Conservation (phyloP, 92 coral and sea anemone species). For the Siderastrea siderea region DNA sequence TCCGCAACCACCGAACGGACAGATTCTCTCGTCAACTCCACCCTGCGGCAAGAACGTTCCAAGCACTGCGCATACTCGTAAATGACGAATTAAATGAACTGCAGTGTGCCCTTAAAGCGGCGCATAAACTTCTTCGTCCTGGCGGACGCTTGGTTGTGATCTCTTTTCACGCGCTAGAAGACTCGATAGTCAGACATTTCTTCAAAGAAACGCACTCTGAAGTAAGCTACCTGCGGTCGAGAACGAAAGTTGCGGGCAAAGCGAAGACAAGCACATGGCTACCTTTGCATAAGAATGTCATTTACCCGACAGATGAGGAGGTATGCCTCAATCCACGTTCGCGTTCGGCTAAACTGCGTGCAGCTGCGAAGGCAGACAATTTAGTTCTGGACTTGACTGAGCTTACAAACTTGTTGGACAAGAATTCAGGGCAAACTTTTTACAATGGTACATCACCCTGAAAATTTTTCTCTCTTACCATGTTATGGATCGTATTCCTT, state of each 20-base stretch:
- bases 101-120: slow-evolving; percentile 81
- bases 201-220: slow-evolving; percentile 71
- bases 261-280: slow-evolving; percentile 75
- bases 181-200: slow-evolving; percentile 84
- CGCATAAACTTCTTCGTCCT: slow-evolving; percentile 84
- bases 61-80: slow-evolving; percentile 88
- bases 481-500: not conserved
- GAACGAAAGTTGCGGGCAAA: slow-evolving; percentile 33
- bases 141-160: slow-evolving; percentile 89
- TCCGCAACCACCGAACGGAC: slow-evolving; percentile 82
- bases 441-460: slow-evolving; percentile 28
- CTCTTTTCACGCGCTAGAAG: slow-evolving; percentile 86
- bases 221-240: slow-evolving; percentile 53
- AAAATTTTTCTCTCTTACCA: not conserved
- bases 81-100: slow-evolving; percentile 93
- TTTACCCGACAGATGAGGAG: slow-evolving; percentile 83
- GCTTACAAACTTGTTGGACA: slow-evolving; percentile 67
- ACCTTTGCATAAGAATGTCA: slow-evolving; percentile 85
- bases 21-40: slow-evolving; percentile 82
- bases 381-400: slow-evolving; percentile 75
- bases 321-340: slow-evolving; percentile 87
- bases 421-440: slow-evolving; percentile 47
- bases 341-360: slow-evolving; percentile 87
- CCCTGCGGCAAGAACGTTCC: slow-evolving; percentile 93
- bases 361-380: slow-evolving; percentile 84